Percentiles rank a stretch among this genome's conserved stretches.
These are phyloP conservation scores for Equus quagga DNA, from an alignment of 2,113 vertebrate genomes.

Conservation along the genomic window DNA sequence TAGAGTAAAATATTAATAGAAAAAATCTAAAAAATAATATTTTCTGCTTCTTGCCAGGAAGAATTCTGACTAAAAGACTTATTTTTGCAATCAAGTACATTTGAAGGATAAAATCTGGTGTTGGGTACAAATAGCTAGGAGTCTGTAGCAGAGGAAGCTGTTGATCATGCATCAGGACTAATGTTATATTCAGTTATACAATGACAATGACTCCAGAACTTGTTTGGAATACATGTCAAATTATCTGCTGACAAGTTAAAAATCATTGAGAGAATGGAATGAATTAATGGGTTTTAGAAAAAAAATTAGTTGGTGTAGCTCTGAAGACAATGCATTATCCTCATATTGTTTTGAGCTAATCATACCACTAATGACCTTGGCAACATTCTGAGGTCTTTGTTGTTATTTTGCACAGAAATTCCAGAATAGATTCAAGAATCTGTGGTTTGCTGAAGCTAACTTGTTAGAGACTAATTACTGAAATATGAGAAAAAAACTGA, in stretches of 20 bases:
- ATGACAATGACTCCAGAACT: rapidly evolving
- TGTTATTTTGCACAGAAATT: background rate
- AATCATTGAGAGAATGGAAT: background rate
- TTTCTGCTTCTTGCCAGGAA: background rate
- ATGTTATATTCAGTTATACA: rapidly evolving
- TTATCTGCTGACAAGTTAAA: background rate
- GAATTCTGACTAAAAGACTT: background rate
- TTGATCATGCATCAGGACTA: background rate
- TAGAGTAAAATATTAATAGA: background rate
- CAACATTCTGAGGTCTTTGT: background rate
- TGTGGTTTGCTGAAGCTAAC: background rate
- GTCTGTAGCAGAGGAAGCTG: rapidly evolving
- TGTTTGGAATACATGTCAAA: rapidly evolving
- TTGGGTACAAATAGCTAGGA: background rate
- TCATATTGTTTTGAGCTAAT: rapidly evolving
- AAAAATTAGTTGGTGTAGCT: background rate
- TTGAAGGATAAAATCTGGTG: background rate
- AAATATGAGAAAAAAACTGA: background rate
- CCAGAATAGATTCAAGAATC: background rate
- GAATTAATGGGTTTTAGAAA: background rate
- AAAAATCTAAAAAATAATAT: background rate
- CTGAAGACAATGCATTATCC: rapidly evolving
- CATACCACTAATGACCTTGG: rapidly evolving
- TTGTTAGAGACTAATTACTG: background rate
- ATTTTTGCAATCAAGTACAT: background rate